Base-by-base conservation (phyloP, 2,797 vertebrate species). In the Cryptoblepharus egeriae region DNA sequence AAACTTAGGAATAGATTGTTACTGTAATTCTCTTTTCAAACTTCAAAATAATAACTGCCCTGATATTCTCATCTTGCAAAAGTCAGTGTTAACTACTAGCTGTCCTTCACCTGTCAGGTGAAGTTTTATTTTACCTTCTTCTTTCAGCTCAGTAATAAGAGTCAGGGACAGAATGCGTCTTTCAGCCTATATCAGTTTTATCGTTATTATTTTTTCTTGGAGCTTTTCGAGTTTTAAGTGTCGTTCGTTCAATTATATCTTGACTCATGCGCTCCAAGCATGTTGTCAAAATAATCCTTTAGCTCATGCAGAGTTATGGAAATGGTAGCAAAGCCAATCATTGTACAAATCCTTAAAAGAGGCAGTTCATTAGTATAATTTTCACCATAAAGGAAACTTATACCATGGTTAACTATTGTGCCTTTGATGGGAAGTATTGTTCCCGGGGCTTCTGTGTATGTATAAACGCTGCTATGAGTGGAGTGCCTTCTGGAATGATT, bases 231-330 rank as follows among this genome's bases (percentile, higher is more conserved):
- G 57, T 86, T 86, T 85, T 86, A 84, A 86, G 83, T 83, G 61
- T 65, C 32, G 55, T 39, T 88, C 69, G 79, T 85, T 86, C 89
- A 89, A 81, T 90, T 83, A 80, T 42, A 80, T 37, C 39, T 88
- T 88, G 79, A 87, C 85, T 88, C 35, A 68, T 26, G 78, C 11
- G 87, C 76, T 85, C 85, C 82, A 42, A 88, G 80, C 0, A 30
- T 81, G 75, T 84, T 90, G 86, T 90, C 79, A 91, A 90, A 92
- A 87, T 63, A 89, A 45, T 82, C 79, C 65, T 82, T 82, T 8
- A 75, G 79, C 71, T 0, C 0, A 87, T 85, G 83, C 49, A 49
- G 67, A 68, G 65, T 30, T 79, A 13, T 2, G 37, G 4, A 20
- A 49, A 84, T 55, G 61, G 13, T 37, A 90, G 84, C 78, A 75